These are phyloP conservation scores for Pyralis farinalis DNA, from an alignment of 2,888 invertebrate genomes.

Conservation along the genomic window DNA sequence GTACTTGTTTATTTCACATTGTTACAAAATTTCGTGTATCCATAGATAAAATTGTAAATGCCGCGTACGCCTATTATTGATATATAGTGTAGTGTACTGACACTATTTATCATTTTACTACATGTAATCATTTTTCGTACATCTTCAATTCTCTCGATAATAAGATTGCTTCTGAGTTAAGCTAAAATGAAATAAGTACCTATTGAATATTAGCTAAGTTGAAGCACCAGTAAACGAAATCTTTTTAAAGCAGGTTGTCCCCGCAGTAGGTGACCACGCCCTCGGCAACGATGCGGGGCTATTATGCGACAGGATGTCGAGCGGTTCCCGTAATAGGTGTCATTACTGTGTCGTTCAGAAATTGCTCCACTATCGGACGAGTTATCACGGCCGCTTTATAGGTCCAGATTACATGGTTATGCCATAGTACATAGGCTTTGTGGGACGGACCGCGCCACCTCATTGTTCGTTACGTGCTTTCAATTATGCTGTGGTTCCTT, in stretches of 20 bases:
- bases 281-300: slow-evolving; percentile 23
- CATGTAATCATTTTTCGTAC: no score
- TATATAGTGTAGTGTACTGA: no score
- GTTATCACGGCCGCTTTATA: slow-evolving; percentile 72
- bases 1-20: no score
- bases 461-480: slow-evolving; percentile 33
- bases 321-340: slow-evolving; percentile 69
- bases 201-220: no score
- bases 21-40: no score
- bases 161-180: no score
- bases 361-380: slow-evolving; percentile 77
- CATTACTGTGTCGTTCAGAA: slow-evolving; percentile 77
- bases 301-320: slow-evolving; percentile 72
- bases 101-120: no score
- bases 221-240: slow-evolving; percentile 18
- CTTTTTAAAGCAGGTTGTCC: slow-evolving; percentile 57
- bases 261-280: no score
- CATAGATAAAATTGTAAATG: no score
- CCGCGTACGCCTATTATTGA: no score
- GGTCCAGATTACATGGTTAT: slow-evolving; percentile 70
- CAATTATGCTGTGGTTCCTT: slow-evolving; percentile 32
- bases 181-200: no score
- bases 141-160: no score
- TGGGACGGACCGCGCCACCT: slow-evolving; percentile 32
- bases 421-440: slow-evolving; percentile 33